Conservation (phyloP, 92 coral and sea anemone genomes). For the Blastomussa wellsi region DNA sequence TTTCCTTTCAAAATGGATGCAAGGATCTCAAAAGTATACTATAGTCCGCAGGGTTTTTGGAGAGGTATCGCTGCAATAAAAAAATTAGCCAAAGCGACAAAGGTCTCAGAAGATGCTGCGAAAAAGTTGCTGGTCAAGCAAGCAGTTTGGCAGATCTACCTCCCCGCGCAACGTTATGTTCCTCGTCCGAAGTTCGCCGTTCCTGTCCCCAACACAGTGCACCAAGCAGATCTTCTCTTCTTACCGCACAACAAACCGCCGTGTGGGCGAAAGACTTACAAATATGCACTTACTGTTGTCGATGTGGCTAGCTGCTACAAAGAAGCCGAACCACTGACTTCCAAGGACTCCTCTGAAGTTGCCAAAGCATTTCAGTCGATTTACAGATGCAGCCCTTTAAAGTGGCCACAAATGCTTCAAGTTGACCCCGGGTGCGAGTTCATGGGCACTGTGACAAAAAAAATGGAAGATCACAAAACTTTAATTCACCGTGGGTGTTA, state of each 20-base stretch:
- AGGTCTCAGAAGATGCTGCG: not conserved
- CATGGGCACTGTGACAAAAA: not conserved
- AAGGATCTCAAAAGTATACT: not conserved
- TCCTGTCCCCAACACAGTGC: not conserved
- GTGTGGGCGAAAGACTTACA: not conserved
- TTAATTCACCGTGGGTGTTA: not conserved
- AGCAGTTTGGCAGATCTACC: not conserved
- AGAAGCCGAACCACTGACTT: too few species aligned
- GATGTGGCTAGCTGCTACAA: too few species aligned
- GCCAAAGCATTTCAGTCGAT: too few species aligned
- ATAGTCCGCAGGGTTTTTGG: not conserved
- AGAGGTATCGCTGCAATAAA: not conserved
- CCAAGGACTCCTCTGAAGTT: too few species aligned
- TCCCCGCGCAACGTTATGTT: not conserved
- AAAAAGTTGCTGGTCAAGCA: not conserved
- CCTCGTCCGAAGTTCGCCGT: not conserved
- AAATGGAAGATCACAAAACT: slow-evolving; percentile 4
- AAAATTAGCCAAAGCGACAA: not conserved
- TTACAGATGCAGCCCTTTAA: not conserved
- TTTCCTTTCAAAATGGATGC: not conserved
- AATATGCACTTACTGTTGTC: slow-evolving; percentile 3
- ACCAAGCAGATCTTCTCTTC: too few species aligned
- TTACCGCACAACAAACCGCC: not conserved
- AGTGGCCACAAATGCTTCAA: not conserved
- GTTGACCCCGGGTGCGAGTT: not conserved